Base-by-base conservation (phyloP, 2,113 vertebrate genomes). In the Semicossyphus pulcher region DNA sequence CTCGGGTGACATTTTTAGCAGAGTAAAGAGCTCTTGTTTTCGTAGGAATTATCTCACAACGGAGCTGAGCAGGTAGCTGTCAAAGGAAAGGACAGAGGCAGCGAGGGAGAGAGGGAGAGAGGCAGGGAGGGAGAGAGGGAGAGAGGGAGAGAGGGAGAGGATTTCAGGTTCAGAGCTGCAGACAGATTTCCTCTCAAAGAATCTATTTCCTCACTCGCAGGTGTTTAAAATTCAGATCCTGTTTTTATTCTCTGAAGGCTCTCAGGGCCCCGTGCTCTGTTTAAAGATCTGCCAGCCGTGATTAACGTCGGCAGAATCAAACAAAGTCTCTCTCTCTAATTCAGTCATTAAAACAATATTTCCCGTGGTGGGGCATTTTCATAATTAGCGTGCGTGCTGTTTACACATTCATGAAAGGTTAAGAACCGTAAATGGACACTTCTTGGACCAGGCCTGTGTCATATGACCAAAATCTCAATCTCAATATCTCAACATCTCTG, bases 11-110 rank as follows among this genome's bases (percentile, higher is more conserved):
- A 78, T 18, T 6, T 71, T 37, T 25, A 63, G 32, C 76, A 2
- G 57, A 68, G 57, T 48, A 65, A 56, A 67, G 48, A 70, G 41
- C 41, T 65, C 72, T 52, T 72, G 74, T 67, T 76, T 68, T 70
- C 80, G 59, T 66, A 41, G 44, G 65, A 62, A 67, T 78, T 64
- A 75, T 67, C 56, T 2, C 53, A 41, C 48, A 20, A 41, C 21
- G 5, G 21, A 20, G 7, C 10, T 11, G 32, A 68, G 63, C 42
- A 54, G 71, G 49, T 56, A 72, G 64, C 51, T 83, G 79, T 83
- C 58, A 78, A 53, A 67, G 80, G 52, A 49, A 39, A 59, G 60
- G 47, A 52, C 12, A 16, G 44, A 0, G 53, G n/a, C n/a, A 31
- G 10, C 5, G 16, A n/a, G 32, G 36, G 15, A 28, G 64, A 25